phyloP scores from a whole-genome alignment of 1,140 invertebrate genomes.

The Drosophila athabasca region DNA sequence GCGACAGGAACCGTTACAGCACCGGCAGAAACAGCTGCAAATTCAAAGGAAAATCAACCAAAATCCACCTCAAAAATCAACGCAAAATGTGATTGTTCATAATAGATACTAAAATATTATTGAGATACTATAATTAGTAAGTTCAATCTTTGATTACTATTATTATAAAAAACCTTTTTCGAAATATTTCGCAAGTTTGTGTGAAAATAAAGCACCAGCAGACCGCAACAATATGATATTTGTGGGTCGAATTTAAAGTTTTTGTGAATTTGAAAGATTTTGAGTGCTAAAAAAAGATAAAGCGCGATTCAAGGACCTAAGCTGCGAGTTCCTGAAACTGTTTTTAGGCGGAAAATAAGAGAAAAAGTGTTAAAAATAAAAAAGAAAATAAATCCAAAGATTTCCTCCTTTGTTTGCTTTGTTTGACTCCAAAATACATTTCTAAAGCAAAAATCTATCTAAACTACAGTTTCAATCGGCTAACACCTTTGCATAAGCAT shows the following conservation, averaged over 20 bases:
- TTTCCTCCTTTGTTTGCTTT: constrained; percentile 28
- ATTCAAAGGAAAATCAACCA: not conserved
- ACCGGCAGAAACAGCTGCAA: constrained; percentile 4
- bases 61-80: not conserved
- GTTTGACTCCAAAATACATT: not conserved
- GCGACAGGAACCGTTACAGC: constrained; percentile 16
- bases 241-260: constrained; percentile 13
- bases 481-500: constrained; percentile 49
- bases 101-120: constrained; percentile 25
- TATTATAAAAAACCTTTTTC: constrained; percentile 54
- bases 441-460: constrained; percentile 12
- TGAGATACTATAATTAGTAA: constrained; percentile 60
- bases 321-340: not conserved
- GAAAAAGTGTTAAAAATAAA: not conserved
- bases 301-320: constrained; percentile 30
- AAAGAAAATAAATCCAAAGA: not conserved
- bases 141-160: constrained; percentile 51
- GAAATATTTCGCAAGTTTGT: constrained; percentile 60
- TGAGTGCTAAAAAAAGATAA: constrained; percentile 33
- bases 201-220: constrained; percentile 42
- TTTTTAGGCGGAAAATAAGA: not conserved
- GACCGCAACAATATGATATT: constrained; percentile 36
- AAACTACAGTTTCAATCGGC: not conserved
- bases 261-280: constrained; percentile 1
- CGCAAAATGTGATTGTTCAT: constrained; percentile 14